These are phyloP conservation scores for Conchocele bisecta DNA, from an alignment of 2,888 invertebrate genomes.

Conservation along the genomic window DNA sequence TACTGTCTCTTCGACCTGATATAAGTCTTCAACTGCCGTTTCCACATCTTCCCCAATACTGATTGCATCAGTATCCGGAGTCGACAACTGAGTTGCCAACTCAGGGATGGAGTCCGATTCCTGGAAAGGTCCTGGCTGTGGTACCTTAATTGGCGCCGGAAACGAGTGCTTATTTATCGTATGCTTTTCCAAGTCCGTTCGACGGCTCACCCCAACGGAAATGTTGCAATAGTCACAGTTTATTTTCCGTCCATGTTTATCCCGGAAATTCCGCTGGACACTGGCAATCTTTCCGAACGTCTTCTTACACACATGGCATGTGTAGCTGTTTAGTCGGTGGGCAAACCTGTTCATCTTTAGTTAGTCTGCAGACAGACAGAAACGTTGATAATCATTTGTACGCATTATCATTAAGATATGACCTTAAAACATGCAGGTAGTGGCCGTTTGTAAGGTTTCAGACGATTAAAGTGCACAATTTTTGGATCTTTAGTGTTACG, in stretches of 20 bases:
- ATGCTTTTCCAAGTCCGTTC: not conserved
- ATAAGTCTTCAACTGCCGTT: not conserved
- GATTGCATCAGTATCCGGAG: not conserved
- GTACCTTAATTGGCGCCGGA: not conserved
- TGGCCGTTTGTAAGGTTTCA: not conserved
- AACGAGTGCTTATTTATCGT: not conserved
- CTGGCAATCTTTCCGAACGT: too few species aligned
- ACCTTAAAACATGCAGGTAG: not conserved
- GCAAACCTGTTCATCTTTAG: too few species aligned
- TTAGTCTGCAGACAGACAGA: too few species aligned
- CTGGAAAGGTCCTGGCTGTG: not conserved
- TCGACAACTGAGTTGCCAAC: not conserved
- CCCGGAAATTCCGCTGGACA: too few species aligned
- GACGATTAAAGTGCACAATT: constrained; percentile 1
- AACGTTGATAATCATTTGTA: too few species aligned
- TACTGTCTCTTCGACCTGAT: too few species aligned
- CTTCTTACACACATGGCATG: too few species aligned
- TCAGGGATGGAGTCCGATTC: too few species aligned
- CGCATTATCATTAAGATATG: too few species aligned
- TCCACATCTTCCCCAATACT: not conserved
- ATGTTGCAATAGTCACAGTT: not conserved
- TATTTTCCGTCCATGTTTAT: too few species aligned
- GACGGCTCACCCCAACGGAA: not conserved
- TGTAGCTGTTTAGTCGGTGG: too few species aligned
- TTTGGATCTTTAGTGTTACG: not conserved